Conservation (phyloP, 2,888 invertebrate species). For the Nesidiocoris tenuis region DNA sequence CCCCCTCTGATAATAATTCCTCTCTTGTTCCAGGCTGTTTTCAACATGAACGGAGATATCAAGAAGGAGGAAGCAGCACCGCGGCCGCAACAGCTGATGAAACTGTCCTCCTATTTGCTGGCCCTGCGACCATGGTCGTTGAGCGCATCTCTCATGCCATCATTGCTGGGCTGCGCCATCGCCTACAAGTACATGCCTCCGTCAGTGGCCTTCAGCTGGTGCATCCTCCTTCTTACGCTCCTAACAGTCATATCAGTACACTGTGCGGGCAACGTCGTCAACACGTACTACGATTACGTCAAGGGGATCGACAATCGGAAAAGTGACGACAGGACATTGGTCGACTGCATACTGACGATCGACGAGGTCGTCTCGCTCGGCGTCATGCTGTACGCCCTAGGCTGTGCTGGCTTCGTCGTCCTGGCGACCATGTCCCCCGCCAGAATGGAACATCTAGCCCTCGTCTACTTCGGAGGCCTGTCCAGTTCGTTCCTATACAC, state of each 20-base stretch:
- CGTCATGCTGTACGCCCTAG: conserved; percentile 81
- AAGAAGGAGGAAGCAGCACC: conserved; percentile 17
- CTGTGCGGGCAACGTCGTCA: conserved; percentile 94
- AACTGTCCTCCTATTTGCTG: conserved; percentile 81
- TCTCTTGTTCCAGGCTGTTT: conserved; percentile 9
- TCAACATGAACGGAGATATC: conserved; percentile 23
- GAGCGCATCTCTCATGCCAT: conserved; percentile 87
- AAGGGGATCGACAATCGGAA: conserved; percentile 91
- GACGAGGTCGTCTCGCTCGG: conserved; percentile 85
- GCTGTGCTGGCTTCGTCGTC: conserved; percentile 79
- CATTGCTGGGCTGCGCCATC: conserved; percentile 82
- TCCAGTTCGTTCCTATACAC: conserved; percentile 96
- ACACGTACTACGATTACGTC: conserved; percentile 93
- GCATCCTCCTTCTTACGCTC: conserved; percentile 76
- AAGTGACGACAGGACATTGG: conserved; percentile 90
- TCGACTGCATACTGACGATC: conserved; percentile 84
- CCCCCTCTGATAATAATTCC: neutral
- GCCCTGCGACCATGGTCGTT: conserved; percentile 93
- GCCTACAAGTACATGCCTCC: conserved; percentile 73
- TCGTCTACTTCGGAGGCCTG: conserved; percentile 92
- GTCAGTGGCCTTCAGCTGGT: conserved; percentile 72
- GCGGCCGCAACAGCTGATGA: conserved; percentile 62
- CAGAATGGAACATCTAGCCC: conserved; percentile 89
- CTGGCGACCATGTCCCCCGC: conserved; percentile 80
- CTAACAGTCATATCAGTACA: conserved; percentile 89